These are phyloP conservation scores for Hanleya hanleyi DNA, from an alignment of 2,888 invertebrate species.

Conservation along the genomic window DNA sequence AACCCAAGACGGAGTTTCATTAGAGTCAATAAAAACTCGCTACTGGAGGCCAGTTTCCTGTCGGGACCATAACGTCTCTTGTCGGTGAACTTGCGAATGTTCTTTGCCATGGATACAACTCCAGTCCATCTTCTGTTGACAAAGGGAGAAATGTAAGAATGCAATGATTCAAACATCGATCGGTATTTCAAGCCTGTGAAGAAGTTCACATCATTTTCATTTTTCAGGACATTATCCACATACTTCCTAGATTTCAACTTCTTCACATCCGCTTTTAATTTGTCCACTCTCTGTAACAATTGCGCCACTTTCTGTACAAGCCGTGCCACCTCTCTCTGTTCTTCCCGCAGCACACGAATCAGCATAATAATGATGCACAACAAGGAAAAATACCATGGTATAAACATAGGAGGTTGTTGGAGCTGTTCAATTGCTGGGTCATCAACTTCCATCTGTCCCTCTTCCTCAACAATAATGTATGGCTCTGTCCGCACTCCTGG, in stretches of 20 bases:
- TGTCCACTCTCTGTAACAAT: not conserved
- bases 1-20: slow-evolving; percentile 8
- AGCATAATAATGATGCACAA: not conserved
- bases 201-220: slow-evolving; percentile 29
- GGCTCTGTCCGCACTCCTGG: not conserved
- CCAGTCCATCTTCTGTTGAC: slow-evolving; percentile 35
- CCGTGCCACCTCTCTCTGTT: not conserved
- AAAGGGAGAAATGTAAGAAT: slow-evolving; percentile 20
- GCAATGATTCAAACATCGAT: slow-evolving; percentile 26
- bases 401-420: not conserved
- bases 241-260: not conserved
- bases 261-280: not conserved
- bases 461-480: not conserved
- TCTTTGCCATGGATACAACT: slow-evolving; percentile 11
- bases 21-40: slow-evolving; percentile 30
- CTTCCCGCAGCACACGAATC: not conserved
- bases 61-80: slow-evolving; percentile 22
- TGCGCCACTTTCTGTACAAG: not conserved
- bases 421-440: not conserved
- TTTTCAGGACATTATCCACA: slow-evolving; percentile 21
- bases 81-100: slow-evolving; percentile 10
- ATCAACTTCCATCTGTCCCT: not conserved
- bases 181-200: slow-evolving; percentile 25
- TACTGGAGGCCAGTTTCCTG: slow-evolving; percentile 27
- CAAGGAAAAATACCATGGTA: not conserved